Evolutionary conservation across 2,888 invertebrate genomes (phyloP).

Genomic region (Aphodius sticticus): DNA sequence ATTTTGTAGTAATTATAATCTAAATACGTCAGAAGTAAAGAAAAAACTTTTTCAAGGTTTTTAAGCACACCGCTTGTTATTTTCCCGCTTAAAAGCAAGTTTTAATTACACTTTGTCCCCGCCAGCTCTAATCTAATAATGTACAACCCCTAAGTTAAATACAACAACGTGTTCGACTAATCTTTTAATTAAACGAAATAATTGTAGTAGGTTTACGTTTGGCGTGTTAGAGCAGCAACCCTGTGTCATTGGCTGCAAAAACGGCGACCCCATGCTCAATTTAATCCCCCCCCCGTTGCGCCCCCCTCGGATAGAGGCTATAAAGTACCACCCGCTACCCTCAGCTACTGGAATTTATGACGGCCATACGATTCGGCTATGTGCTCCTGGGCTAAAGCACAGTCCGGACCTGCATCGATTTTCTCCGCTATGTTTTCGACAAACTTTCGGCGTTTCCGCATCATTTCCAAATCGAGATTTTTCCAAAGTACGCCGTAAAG

Average conservation of each 20-base stretch:
- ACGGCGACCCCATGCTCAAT: background rate
- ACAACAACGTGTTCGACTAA: background rate
- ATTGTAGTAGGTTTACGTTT: background rate
- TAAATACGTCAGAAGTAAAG: no score
- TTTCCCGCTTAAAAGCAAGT: background rate
- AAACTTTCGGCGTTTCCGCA: background rate
- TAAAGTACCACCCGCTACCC: constrained; percentile 4
- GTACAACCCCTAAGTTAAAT: background rate
- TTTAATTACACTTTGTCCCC: background rate
- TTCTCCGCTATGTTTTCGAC: background rate
- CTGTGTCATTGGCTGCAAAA: background rate
- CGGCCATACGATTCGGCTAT: background rate
- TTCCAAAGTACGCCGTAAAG: background rate
- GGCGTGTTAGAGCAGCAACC: background rate
- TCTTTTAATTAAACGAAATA: background rate
- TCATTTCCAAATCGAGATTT: constrained; percentile 4
- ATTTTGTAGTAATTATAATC: no score
- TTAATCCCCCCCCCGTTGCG: background rate
- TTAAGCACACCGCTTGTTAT: no score
- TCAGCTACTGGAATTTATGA: background rate
- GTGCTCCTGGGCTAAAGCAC: background rate
- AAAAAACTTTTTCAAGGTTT: no score
- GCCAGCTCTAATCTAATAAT: background rate
- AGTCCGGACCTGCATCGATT: constrained; percentile 4
- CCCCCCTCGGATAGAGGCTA: constrained; percentile 4